Base-by-base conservation (phyloP, 2,888 invertebrate species). In the Thymelicus lineola region DNA sequence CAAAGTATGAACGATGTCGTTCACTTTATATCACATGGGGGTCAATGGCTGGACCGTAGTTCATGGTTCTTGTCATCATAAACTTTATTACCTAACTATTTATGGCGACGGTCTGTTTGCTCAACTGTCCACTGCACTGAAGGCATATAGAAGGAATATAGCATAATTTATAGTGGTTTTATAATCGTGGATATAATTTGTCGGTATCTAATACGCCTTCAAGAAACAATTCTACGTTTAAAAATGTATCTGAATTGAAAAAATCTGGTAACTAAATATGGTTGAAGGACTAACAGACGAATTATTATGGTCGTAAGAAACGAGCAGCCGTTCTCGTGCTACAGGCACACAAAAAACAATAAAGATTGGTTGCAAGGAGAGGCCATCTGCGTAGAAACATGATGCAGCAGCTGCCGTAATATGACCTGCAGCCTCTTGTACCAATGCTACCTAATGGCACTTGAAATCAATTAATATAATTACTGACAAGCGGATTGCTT, bases 1-100 rank as follows among this genome's bases (percentile, higher is more conserved):
- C 88, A 86, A 88, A 85, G 78, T 86, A 88, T 90, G 85, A 92
- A 89, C 82, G 88, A 89, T 89, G 89, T 87, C 86, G 83, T 89
- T 89, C 88, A 88, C 84, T 86, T 81, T 80, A 80, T 87, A 88
- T 86, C 83, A 80, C 38, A 69, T 76, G 77, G 81, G 80, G 89
- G 88, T 90, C 90, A 86, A 83, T 87, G 89, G 77, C 87, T 86
- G 85, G 84, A 80, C 78, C 84, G 79, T 82, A 60, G 87, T 85
- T 86, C 86, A 86, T 75, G 80, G 81, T 81, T 83, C 81, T 76
- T 74, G 76, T 74, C 63, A 74, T 75, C 73, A 72, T 77, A 67
- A 71, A 66, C 20, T 66, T 71, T 71, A 71, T 59, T 48, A 61
- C 55, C 55, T 36, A 28, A 50, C 67, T 68, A 69, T 69, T 48